Evolutionary conservation across 2,888 invertebrate genomes (phyloP).

Genomic region (Heliconius ethilla): DNA sequence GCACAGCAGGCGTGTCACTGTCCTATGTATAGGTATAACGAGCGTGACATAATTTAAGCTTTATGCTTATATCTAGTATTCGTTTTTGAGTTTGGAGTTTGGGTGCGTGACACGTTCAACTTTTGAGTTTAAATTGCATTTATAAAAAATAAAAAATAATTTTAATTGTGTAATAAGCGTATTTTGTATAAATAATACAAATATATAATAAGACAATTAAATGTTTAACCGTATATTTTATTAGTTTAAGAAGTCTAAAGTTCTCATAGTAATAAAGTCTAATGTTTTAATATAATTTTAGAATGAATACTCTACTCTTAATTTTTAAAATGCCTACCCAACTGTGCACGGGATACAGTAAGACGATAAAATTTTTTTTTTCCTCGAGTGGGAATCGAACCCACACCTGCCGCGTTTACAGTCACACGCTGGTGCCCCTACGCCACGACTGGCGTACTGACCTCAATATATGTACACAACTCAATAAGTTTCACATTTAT

Average conservation of each 20-base stretch:
- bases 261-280: too few species aligned
- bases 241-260: neutral
- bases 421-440: too few species aligned
- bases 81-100: slow-evolving; percentile 17
- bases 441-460: too few species aligned
- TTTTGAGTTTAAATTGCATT: too few species aligned
- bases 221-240: neutral
- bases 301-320: neutral
- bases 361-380: too few species aligned
- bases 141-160: too few species aligned
- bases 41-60: slow-evolving; percentile 32
- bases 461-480: neutral
- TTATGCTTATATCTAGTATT: slow-evolving; percentile 26
- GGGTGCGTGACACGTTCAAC: slow-evolving; percentile 33
- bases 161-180: too few species aligned
- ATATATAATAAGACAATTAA: neutral
- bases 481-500: neutral
- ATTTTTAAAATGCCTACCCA: too few species aligned
- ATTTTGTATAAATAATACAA: neutral
- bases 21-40: neutral
- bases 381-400: too few species aligned
- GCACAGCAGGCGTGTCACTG: slow-evolving; percentile 21
- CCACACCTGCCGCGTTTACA: too few species aligned
- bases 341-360: too few species aligned
- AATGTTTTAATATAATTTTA: neutral